Evolutionary conservation across 2,888 invertebrate genomes (phyloP).

Genomic region (Orthosia gracilis): DNA sequence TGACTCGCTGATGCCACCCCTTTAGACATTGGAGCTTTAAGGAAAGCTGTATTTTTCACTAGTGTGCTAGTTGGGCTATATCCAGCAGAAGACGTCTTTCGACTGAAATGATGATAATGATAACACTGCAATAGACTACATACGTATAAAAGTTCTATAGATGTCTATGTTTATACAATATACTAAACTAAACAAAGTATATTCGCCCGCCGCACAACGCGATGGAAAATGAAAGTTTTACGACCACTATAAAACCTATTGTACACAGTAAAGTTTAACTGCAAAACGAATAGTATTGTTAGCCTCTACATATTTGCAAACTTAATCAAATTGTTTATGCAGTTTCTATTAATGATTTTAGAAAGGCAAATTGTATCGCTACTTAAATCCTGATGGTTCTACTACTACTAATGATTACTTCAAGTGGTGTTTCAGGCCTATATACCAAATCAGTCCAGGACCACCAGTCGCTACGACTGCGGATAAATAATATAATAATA

Average conservation of each 20-base stretch:
- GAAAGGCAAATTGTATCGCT: not conserved
- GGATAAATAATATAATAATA: too few species aligned
- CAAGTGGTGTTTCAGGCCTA: not conserved
- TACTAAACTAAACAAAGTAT: slow-evolving; percentile 23
- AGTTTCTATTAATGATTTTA: slow-evolving; percentile 24
- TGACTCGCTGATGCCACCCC: too few species aligned
- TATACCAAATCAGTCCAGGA: too few species aligned
- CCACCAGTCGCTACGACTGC: too few species aligned
- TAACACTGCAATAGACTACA: too few species aligned
- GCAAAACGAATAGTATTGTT: slow-evolving; percentile 52
- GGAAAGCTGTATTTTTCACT: too few species aligned
- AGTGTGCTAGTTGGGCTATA: too few species aligned
- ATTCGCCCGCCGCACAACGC: not conserved
- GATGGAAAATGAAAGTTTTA: slow-evolving; percentile 49
- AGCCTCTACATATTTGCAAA: not conserved
- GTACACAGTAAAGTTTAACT: slow-evolving; percentile 42
- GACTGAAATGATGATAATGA: too few species aligned
- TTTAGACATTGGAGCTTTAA: too few species aligned
- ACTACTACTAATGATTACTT: not conserved
- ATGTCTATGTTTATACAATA: not conserved
- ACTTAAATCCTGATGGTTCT: not conserved
- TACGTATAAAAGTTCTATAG: too few species aligned
- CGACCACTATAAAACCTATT: slow-evolving; percentile 27
- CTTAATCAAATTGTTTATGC: slow-evolving; percentile 9
- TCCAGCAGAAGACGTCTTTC: too few species aligned